Conservation (phyloP, 2,113 vertebrate genomes). For the Heliornis fulica region DNA sequence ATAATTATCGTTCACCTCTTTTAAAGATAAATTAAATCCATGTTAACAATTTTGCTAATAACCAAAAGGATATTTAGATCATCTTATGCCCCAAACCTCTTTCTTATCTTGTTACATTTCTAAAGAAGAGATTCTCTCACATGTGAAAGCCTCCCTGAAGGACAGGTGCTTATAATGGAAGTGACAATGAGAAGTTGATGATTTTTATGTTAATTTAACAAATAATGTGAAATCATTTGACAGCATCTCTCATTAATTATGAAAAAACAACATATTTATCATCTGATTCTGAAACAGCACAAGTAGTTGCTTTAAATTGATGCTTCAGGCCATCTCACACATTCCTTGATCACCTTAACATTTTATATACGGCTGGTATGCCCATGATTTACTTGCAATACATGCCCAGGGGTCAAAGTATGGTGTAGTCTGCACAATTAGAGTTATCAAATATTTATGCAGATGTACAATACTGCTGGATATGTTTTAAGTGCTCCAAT, state of each 20-base stretch:
- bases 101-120: neutral
- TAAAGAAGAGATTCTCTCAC: neutral
- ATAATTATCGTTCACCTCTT: neutral
- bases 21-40: neutral
- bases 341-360: neutral
- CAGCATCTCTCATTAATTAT: neutral
- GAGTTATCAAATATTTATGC: slow-evolving; percentile 55
- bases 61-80: neutral
- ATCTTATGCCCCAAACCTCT: neutral
- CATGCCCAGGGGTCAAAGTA: slow-evolving; percentile 1
- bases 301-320: slow-evolving; percentile 7
- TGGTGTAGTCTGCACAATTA: neutral
- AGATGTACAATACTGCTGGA: neutral
- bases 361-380: neutral
- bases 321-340: slow-evolving; percentile 8
- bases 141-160: neutral
- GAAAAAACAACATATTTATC: neutral
- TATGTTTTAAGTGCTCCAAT: neutral
- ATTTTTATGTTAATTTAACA: slow-evolving; percentile 2
- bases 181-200: neutral
- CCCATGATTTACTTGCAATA: neutral
- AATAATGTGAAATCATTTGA: neutral
- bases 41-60: neutral
- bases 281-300: neutral
- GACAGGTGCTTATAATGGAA: neutral